Base-by-base conservation (phyloP, 1,140 invertebrate genomes). In the Atta cephalotes region DNA sequence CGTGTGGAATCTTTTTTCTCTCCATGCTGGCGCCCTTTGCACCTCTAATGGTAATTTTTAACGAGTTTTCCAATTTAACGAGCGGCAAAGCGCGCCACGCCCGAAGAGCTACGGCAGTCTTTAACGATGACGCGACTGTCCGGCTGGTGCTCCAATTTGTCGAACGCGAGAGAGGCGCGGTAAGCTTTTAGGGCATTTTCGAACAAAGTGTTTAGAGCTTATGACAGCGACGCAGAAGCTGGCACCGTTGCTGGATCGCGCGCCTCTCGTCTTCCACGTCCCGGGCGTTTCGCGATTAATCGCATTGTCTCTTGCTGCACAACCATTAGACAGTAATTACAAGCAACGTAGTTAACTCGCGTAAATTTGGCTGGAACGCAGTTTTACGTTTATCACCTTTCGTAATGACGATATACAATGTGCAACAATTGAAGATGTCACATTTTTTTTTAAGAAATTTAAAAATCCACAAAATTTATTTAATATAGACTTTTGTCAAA, bases 171-270 rank as follows among this genome's bases (percentile, higher is more conserved):
- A 84, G 80, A 84, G 80, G 39, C 56, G 39, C 70, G 70, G 80
- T 39, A 45, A 84, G 80, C 80, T 84, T 84, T 84, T 84, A 84
- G 80, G 80, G 53, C 80, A 84, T 84, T 84, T 84, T 76, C 80
- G 80, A 84, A 84, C 80, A 84, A 84, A 84, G 80, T 84, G 80
- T 84, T 74, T 84, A 84, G 70, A 84, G 80, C 80, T 84, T 84
- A 84, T 84, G 80, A 84, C 80, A 84, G 80, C 79, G 53, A 71
- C 56, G 79, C 70, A 62, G 80, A 39, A 62, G 56, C 80, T 25
- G 51, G 53, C 21, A 45, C 45, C 14, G 78, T 18, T 12, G 63
- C 49, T 70, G 78, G 49, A 68, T 80, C 78, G 62, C 78, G 49
- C 65, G 63, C 65, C 63, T 35, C 80, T 84, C 70, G 70, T 84